Base-by-base conservation (phyloP, 2,113 vertebrate species). In the Oryzias woworae region DNA sequence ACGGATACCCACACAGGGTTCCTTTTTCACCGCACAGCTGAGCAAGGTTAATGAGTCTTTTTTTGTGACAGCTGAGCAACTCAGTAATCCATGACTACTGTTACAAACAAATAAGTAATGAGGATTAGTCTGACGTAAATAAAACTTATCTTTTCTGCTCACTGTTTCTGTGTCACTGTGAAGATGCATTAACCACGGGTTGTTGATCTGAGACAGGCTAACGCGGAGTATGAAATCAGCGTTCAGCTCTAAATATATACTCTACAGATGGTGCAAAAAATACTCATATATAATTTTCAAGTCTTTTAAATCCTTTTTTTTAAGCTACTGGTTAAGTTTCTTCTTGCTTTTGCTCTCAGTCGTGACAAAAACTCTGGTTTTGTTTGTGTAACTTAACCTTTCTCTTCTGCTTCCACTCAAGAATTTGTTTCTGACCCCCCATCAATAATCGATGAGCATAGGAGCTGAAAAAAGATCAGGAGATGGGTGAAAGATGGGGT, bases 41-140 rank as follows among this genome's bases (percentile, higher is more conserved):
- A 75, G 46, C 58, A 70, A 70, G 60, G 45, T 83, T 69, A 78
- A 82, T 67, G 57, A 58, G 54, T 43, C 52, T 17, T 41, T 23
- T 69, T 6, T 10, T 65, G 73, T 58, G 48, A 36, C 36, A 61
- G 46, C 20, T 36, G 62, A 62, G 62, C 68, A 54, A 53, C 58
- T 56, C 18, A 54, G 48, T 69, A 62, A 75, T 70, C 63, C 72
- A 58, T 78, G 75, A 75, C 71, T 82, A 76, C 61, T 16, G 18
- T 81, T 80, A 66, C 77, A 3, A 77, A 62, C 61, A 82, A 80
- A 89, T 86, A 83, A 87, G 76, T 86, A 76, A 88, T 89, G 80
- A 87, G 62, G 76, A 62, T 59, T 58, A 67, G 77, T 77, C 60
- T 84, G 87, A 77, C 67, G 66, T 54, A 17, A 70, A 75, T 72